Conservation (phyloP, 2,888 invertebrate genomes). For the Eurois occulta region DNA sequence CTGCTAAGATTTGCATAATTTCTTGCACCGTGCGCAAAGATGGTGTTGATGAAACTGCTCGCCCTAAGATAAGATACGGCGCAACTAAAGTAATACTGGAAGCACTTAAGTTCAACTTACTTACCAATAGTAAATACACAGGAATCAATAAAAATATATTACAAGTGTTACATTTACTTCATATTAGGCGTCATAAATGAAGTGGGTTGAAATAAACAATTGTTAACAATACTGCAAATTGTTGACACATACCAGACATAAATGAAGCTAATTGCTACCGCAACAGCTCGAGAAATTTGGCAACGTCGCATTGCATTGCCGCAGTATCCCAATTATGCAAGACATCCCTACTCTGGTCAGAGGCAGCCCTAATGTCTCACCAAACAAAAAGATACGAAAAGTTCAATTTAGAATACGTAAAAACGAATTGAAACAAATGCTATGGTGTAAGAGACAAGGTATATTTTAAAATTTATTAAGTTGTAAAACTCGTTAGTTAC, state of each 20-base stretch:
- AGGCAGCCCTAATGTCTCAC: background rate
- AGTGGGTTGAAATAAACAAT: background rate
- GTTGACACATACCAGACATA: slow-evolving; percentile 6
- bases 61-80: background rate
- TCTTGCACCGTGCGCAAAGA: background rate
- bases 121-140: background rate
- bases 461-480: background rate
- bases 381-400: slow-evolving; percentile 15
- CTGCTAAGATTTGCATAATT: slow-evolving; percentile 10
- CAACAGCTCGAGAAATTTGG: slow-evolving; percentile 39
- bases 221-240: background rate
- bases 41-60: background rate
- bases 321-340: slow-evolving; percentile 44
- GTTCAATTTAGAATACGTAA: background rate
- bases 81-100: slow-evolving; percentile 1
- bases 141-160: background rate
- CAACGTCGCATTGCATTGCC: slow-evolving; percentile 32
- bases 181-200: background rate
- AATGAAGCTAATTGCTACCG: background rate
- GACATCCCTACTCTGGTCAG: background rate
- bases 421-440: background rate
- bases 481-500: background rate
- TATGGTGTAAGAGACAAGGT: background rate
- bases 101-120: background rate
- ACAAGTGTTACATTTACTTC: background rate